Percentiles rank a stretch among this genome's conserved stretches.
Conservation (phyloP, 92 coral and sea anemone genomes). For the Meandrina meandrites region DNA sequence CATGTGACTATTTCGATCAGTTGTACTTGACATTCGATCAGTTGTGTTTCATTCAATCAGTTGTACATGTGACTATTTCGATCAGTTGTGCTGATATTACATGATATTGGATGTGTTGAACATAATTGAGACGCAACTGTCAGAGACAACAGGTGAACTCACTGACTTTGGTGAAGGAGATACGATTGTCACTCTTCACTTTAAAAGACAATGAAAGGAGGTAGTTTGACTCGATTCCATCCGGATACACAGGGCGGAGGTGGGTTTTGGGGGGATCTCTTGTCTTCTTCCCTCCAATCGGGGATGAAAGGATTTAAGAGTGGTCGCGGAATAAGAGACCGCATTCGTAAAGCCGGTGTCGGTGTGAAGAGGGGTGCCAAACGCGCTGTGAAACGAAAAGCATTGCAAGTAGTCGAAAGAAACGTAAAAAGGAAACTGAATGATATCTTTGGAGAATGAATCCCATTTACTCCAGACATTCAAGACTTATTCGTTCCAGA, state of each 20-base stretch:
- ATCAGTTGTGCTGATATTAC: no score
- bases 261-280: no score
- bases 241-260: no score
- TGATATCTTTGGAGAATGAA: not conserved
- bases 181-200: slow-evolving; percentile 18
- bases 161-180: no score
- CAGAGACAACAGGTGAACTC: not conserved
- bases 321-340: no score
- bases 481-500: not conserved
- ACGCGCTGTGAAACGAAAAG: not conserved
- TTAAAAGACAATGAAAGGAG: not conserved
- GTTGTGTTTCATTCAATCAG: no score
- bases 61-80: no score
- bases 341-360: no score
- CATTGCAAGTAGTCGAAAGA: not conserved
- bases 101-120: not conserved
- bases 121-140: slow-evolving; percentile 5
- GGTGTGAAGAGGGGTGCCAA: not conserved
- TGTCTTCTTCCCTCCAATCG: no score
- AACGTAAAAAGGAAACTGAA: not conserved
- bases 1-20: no score
- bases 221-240: not conserved
- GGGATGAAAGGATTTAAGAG: no score
- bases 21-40: no score
- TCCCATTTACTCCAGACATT: not conserved